A percentile compares a stretch with the other conserved stretches of the same genome.
phyloP scores from a whole-genome alignment of 2,113 vertebrate genomes.

The Grammomys dolichurus region DNA sequence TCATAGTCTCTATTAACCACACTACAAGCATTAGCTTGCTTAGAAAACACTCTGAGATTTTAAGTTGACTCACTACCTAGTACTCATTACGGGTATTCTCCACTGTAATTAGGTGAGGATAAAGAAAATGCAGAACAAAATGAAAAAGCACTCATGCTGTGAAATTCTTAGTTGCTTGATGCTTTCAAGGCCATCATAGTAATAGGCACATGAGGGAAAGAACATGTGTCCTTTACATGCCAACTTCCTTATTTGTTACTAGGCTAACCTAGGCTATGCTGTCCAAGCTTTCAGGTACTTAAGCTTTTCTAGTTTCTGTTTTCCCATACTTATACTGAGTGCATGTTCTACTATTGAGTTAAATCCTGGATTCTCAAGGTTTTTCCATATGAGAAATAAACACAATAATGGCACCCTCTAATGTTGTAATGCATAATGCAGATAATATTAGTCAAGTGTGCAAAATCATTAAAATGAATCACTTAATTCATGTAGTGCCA shows the following conservation, averaged over 20 bases:
- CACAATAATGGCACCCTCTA: not conserved
- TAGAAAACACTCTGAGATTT: not conserved
- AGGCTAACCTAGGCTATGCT: not conserved
- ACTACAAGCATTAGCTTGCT: not conserved
- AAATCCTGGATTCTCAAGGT: too few relatives aligned
- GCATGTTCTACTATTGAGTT: not conserved
- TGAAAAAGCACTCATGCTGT: not conserved
- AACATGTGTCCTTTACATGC: not conserved
- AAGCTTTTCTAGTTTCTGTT: not conserved
- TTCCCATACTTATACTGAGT: not conserved
- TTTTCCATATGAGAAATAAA: conserved; percentile 6
- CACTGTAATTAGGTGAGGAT: not conserved
- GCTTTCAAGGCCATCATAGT: not conserved
- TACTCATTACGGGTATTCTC: not conserved
- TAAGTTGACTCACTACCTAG: not conserved
- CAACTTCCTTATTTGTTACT: not conserved
- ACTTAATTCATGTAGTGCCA: not conserved
- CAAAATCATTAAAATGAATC: not conserved
- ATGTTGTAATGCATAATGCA: not conserved
- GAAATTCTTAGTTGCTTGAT: not conserved
- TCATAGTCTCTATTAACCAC: not conserved
- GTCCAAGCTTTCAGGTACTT: not conserved
- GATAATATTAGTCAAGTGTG: not conserved
- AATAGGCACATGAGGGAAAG: not conserved
- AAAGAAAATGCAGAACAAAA: not conserved